Evolutionary conservation across 2,888 invertebrate genomes (phyloP).

Genomic region (Zygothrica quintamaculata): DNA sequence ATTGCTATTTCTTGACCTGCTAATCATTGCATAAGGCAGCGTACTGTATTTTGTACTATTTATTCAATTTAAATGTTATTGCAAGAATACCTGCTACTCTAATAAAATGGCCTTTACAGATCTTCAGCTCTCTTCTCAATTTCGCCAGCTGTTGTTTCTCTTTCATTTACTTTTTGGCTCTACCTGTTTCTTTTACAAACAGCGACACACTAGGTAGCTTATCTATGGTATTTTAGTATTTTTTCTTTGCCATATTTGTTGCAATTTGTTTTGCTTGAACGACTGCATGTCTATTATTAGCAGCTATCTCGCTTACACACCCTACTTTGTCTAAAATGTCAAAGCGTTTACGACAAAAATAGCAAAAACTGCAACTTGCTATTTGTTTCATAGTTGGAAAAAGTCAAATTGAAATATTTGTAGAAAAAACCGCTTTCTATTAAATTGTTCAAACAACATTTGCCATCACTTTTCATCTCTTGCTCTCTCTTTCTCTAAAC

Average conservation of each 20-base stretch:
- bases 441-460: conserved; percentile 28
- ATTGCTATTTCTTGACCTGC: background rate
- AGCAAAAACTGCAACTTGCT: conserved; percentile 51
- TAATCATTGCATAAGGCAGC: conserved; percentile 15
- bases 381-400: conserved; percentile 41
- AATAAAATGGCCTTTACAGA: background rate
- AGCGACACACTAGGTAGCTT: conserved; percentile 24
- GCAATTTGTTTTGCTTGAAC: conserved; percentile 50
- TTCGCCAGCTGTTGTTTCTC: background rate
- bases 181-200: conserved; percentile 48
- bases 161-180: conserved; percentile 1
- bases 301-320: conserved; percentile 22
- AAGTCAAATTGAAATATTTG: conserved; percentile 33
- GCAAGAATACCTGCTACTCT: conserved; percentile 1
- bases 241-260: conserved; percentile 53
- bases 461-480: background rate
- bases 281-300: conserved; percentile 40
- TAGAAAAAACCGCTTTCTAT: conserved; percentile 26
- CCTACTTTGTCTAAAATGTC: conserved; percentile 39
- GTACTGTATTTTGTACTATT: too few species aligned
- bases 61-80: conserved; percentile 1
- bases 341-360: conserved; percentile 41
- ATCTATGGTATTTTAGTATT: conserved; percentile 39
- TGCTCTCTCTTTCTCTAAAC: conserved; percentile 8
- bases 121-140: conserved; percentile 1